A percentile compares a stretch with the other conserved stretches of the same genome.
Conservation (phyloP, 2,888 invertebrate genomes). For the Oscheius sp. region DNA sequence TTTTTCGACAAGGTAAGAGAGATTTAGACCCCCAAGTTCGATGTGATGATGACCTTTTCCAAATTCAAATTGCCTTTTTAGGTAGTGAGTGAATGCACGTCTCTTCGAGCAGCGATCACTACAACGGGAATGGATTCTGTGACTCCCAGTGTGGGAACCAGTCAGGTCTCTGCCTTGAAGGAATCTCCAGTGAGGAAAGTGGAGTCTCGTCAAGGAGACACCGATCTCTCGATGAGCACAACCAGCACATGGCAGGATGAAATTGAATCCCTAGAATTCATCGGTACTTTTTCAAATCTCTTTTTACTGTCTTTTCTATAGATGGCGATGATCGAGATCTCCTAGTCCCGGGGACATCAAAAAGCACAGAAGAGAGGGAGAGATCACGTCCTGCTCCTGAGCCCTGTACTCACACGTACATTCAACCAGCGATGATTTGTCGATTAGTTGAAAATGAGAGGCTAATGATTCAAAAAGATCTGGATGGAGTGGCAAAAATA, state of each 20-base stretch:
- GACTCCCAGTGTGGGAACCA: slow-evolving; percentile 12
- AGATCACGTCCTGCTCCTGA: slow-evolving; percentile 36
- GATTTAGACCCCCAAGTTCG: background rate
- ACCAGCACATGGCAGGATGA: slow-evolving; percentile 54
- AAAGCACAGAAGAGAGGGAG: too few species aligned
- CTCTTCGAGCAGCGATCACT: slow-evolving; percentile 46
- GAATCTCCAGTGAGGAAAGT: slow-evolving; percentile 22
- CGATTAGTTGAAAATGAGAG: slow-evolving; percentile 34
- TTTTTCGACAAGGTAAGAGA: slow-evolving; percentile 58
- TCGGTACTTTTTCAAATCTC: slow-evolving; percentile 28
- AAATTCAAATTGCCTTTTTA: slow-evolving; percentile 3
- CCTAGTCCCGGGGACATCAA: slow-evolving; percentile 19
- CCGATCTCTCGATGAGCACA: slow-evolving; percentile 46
- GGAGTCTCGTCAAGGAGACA: slow-evolving; percentile 25
- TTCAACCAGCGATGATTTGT: too few species aligned
- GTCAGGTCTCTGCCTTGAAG: slow-evolving; percentile 28
- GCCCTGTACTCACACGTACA: background rate
- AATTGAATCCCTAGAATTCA: slow-evolving; percentile 49
- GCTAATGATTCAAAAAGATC: slow-evolving; percentile 17
- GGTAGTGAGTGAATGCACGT: slow-evolving; percentile 45
- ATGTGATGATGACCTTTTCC: too few species aligned
- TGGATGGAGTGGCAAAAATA: slow-evolving; percentile 41
- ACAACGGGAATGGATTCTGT: slow-evolving; percentile 24
- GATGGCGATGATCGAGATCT: slow-evolving; percentile 33
- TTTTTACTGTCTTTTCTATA: slow-evolving; percentile 6